Evolutionary conservation across 2,888 invertebrate genomes (phyloP), one percentile per base, ranked within the genome.

Genomic region (Drosophila subquinaria): DNA sequence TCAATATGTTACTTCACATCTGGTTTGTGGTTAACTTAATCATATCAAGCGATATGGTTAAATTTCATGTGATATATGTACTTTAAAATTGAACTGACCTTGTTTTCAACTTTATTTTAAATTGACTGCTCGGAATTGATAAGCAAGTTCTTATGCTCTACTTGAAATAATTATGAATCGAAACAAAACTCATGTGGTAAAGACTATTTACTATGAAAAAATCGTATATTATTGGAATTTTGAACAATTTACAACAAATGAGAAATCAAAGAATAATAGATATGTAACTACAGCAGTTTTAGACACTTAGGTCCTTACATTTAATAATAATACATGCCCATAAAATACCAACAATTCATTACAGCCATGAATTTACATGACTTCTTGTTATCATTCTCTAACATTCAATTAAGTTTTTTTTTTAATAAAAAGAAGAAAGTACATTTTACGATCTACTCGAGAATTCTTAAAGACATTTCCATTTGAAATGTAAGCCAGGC

Each of bases 401-500:
- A 23, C 10, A 17, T 6, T 35, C 20, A 35, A 50, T 11, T 35
- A 35, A 35, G 35, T 13, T 30, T 3, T 23, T 5, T 3, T 2
- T n/a, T 4, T 10, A 9, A 52, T 13, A 38, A 38, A 15, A 40
- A 30, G 33, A 11, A 57, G 57, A 47, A 47, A 57, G 57, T 67
- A 36, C 42, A 50, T 59, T 55, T 51, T 27, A 10, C 40, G 35
- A 73, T 27, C n/a, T n/a, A 11, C 20, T 13, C 17, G 23, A 9
- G 15, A n/a, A 47, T 38, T 15, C 5, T 11, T 3, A 11, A n/a
- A 35, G 17, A 38, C 20, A 62, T 35, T 42, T 47, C 11, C 42
- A 57, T 38, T 42, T 50, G 50, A 57, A 50, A 50, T 48, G 48
- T 48, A 42, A 57, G 23, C 38, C 48, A 23, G 13, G 53, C 43